Evolutionary conservation across 2,113 vertebrate genomes (phyloP).

Genomic region (Ornithorhynchus anatinus): DNA sequence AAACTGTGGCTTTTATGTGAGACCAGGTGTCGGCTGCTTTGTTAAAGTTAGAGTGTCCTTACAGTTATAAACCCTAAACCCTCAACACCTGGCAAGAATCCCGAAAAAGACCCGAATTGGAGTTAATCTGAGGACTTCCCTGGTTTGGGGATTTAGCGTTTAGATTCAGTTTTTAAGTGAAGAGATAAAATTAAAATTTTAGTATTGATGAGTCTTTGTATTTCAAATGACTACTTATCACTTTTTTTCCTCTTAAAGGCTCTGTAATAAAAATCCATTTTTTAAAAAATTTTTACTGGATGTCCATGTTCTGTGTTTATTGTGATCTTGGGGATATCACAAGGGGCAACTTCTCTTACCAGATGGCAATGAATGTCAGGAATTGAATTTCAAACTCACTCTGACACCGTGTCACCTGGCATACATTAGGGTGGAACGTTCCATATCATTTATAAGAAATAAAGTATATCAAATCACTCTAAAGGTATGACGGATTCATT

Average conservation of each 20-base stretch:
- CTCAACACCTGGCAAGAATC: slow-evolving; percentile 45
- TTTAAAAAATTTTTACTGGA: slow-evolving; percentile 48
- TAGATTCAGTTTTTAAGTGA: neutral
- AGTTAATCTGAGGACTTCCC: neutral
- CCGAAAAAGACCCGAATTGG: slow-evolving; percentile 10
- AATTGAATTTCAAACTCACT: slow-evolving; percentile 34
- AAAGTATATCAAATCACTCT: too few relatives aligned
- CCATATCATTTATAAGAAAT: too few relatives aligned
- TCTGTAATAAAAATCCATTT: slow-evolving; percentile 36
- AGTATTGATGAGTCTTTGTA: neutral
- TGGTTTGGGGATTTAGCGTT: neutral
- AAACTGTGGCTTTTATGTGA: slow-evolving; percentile 54
- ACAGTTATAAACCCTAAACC: slow-evolving; percentile 40
- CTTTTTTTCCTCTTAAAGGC: slow-evolving; percentile 48
- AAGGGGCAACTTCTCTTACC: slow-evolving; percentile 45
- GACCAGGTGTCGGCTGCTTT: slow-evolving; percentile 55
- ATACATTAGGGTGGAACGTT: too few relatives aligned
- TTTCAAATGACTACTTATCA: slow-evolving; percentile 33
- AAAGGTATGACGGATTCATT: neutral
- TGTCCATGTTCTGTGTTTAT: slow-evolving; percentile 52
- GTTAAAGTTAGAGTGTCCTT: slow-evolving; percentile 45
- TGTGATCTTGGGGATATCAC: slow-evolving; percentile 52
- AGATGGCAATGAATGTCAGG: slow-evolving; percentile 44
- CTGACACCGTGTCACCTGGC: neutral
- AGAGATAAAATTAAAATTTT: slow-evolving; percentile 15